Conservation (phyloP, 2,888 invertebrate species). For the Lycaena phlaeas region DNA sequence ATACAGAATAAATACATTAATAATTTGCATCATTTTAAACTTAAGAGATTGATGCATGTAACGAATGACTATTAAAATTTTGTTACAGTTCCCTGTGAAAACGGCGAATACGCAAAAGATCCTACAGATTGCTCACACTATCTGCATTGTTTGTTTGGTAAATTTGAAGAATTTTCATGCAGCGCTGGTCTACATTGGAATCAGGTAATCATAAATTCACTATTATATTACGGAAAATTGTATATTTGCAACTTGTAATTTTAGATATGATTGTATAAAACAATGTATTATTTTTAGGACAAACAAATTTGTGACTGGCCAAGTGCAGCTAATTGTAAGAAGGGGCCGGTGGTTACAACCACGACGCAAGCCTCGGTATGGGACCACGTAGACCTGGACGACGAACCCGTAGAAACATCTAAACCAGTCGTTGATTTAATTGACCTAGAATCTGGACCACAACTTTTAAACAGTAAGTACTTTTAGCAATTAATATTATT, state of each 20-base stretch:
- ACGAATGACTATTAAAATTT: too few species aligned
- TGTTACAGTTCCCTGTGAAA: slow-evolving; percentile 64
- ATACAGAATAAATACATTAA: too few species aligned
- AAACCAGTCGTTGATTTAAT: slow-evolving; percentile 16
- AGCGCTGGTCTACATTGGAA: slow-evolving; percentile 83
- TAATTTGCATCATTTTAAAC: too few species aligned
- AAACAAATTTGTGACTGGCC: slow-evolving; percentile 84
- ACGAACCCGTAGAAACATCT: slow-evolving; percentile 19
- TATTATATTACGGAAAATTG: too few species aligned
- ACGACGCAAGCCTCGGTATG: slow-evolving; percentile 28
- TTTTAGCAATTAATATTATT: too few species aligned
- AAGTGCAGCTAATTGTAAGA: slow-evolving; percentile 72
- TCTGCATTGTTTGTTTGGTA: slow-evolving; percentile 85
- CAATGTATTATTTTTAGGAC: slow-evolving; percentile 62
- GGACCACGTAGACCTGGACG: slow-evolving; percentile 15
- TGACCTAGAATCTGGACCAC: slow-evolving; percentile 35
- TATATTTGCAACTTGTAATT: too few species aligned
- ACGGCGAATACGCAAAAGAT: slow-evolving; percentile 76
- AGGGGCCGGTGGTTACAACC: slow-evolving; percentile 28
- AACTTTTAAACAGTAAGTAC: slow-evolving; percentile 44
- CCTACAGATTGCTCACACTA: slow-evolving; percentile 83
- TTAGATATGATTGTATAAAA: too few species aligned
- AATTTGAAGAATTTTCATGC: slow-evolving; percentile 80
- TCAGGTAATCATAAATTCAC: too few species aligned
- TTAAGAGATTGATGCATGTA: too few species aligned